Percentiles rank a stretch among this genome's conserved stretches.
phyloP scores from a whole-genome alignment of 2,113 vertebrate species.

The Damaliscus lunatus region DNA sequence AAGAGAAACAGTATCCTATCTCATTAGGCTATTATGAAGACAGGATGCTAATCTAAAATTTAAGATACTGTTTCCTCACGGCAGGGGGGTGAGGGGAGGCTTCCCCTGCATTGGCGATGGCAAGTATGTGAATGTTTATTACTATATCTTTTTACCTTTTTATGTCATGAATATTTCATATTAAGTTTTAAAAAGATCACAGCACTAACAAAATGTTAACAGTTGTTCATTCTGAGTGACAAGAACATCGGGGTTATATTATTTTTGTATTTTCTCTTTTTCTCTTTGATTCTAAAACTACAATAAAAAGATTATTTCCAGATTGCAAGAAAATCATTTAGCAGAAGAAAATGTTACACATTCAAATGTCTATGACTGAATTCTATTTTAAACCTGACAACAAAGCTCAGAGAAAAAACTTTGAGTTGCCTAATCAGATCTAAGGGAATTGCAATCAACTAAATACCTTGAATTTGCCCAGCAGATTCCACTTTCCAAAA shows the following conservation, averaged over 20 bases:
- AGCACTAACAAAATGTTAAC: constrained; percentile 37
- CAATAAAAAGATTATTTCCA: constrained; percentile 38
- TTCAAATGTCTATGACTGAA: constrained; percentile 42
- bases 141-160: constrained; percentile 14
- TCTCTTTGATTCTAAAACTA: constrained; percentile 48
- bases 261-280: constrained; percentile 42
- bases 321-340: constrained; percentile 29
- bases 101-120: not conserved
- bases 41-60: not conserved
- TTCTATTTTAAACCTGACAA: constrained; percentile 53
- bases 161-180: constrained; percentile 39
- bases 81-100: not conserved
- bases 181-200: constrained; percentile 46
- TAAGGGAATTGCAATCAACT: constrained; percentile 8
- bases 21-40: not conserved
- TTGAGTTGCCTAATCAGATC: not conserved
- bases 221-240: constrained; percentile 28
- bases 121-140: not conserved
- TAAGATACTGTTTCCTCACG: not conserved
- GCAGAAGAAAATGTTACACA: constrained; percentile 14
- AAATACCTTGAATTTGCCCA: constrained; percentile 26
- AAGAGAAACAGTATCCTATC: not conserved
- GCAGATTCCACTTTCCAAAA: constrained; percentile 45
- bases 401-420: constrained; percentile 19
- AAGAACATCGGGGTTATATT: not conserved